Evolutionary conservation across 1,140 invertebrate genomes (phyloP).

Genomic region (Euschistus heros): DNA sequence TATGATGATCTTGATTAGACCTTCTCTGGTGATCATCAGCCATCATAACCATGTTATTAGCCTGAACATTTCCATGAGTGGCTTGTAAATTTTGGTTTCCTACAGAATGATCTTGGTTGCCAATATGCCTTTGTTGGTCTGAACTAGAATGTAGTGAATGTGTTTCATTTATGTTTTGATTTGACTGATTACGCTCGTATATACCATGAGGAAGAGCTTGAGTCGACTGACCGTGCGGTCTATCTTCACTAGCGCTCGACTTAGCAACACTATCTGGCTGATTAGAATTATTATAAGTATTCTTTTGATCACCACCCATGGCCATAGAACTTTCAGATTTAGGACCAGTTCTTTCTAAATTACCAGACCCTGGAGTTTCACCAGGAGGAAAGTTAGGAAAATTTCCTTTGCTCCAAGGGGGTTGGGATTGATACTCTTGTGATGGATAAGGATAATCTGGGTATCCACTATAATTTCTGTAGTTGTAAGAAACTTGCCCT

Average conservation of each 20-base stretch:
- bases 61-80: not conserved
- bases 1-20: not conserved
- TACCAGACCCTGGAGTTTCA: not conserved
- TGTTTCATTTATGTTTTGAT: not conserved
- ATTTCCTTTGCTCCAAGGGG: not conserved
- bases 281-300: too few species aligned
- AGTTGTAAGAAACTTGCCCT: conserved; percentile 18
- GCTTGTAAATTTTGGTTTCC: not conserved
- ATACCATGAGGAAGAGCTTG: not conserved
- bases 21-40: not conserved
- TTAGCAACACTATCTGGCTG: too few species aligned
- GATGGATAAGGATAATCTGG: not conserved
- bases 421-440: not conserved
- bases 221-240: not conserved
- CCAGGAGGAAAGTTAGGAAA: not conserved
- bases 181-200: not conserved
- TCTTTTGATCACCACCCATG: too few species aligned
- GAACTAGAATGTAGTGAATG: not conserved
- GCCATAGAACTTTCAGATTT: too few species aligned
- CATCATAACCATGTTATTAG: not conserved
- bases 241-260: too few species aligned
- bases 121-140: not conserved
- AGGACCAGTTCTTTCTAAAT: too few species aligned
- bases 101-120: not conserved
- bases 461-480: not conserved